These are phyloP conservation scores for Panurus biarmicus DNA, from an alignment of 2,113 vertebrate genomes.

Conservation along the genomic window DNA sequence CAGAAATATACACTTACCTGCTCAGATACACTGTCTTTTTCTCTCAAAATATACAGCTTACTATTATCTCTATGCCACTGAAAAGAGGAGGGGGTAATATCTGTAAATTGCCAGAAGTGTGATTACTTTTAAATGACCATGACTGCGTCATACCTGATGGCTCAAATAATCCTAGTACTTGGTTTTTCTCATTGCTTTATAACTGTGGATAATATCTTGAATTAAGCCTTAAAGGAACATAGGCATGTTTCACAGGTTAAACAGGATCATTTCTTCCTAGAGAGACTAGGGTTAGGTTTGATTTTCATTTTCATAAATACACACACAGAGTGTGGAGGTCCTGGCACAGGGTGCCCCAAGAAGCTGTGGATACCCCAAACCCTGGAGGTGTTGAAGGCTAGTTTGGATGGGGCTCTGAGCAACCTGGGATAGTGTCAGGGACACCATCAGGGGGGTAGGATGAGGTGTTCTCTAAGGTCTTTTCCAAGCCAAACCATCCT, in stretches of 20 bases:
- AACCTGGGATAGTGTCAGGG: neutral
- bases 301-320: neutral
- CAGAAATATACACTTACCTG: neutral
- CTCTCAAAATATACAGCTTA: neutral
- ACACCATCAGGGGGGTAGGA: neutral
- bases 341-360: neutral
- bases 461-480: neutral
- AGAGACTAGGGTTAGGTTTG: neutral
- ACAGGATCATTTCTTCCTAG: neutral
- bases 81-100: neutral
- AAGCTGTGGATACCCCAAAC: neutral
- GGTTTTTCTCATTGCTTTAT: neutral
- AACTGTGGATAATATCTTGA: neutral
- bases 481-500: neutral
- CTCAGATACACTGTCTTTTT: neutral
- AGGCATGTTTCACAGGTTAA: neutral
- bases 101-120: neutral
- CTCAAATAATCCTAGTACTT: constrained; percentile 22
- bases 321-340: neutral
- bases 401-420: neutral
- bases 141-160: neutral
- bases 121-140: constrained; percentile 33
- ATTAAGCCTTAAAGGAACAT: neutral
- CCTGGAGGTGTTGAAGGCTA: neutral
- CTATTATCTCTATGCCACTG: neutral